A percentile compares a stretch with the other conserved stretches of the same genome.
These are phyloP conservation scores for Alloplasta piceator DNA, from an alignment of 2,888 invertebrate species.

Conservation along the genomic window DNA sequence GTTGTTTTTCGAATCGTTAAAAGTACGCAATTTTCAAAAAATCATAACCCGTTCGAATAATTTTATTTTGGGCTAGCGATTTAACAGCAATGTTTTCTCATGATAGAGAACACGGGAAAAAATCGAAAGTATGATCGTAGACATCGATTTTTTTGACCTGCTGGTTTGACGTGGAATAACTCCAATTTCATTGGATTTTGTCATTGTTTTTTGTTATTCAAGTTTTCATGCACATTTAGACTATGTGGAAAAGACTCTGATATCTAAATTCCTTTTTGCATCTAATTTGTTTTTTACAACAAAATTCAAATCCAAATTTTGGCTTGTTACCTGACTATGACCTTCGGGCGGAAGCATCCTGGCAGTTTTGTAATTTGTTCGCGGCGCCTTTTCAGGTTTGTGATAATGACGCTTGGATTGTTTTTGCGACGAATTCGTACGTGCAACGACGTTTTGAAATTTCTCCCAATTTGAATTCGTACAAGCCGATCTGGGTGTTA, in stretches of 20 bases:
- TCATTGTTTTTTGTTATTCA: constrained; percentile 1
- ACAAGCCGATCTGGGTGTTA: background rate
- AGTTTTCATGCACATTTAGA: background rate
- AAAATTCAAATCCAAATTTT: background rate
- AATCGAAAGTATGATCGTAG: too few species aligned
- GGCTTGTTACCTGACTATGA: constrained; percentile 17
- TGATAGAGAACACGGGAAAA: too few species aligned
- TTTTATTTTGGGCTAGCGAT: too few species aligned
- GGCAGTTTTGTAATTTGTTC: constrained; percentile 46
- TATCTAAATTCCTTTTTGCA: background rate
- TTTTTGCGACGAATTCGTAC: constrained; percentile 47
- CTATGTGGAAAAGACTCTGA: background rate
- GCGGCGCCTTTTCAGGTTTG: constrained; percentile 48
- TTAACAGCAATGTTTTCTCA: too few species aligned
- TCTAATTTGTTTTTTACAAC: background rate
- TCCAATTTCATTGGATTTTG: background rate
- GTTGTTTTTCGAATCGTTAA: too few species aligned
- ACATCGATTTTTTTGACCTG: too few species aligned
- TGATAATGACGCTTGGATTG: constrained; percentile 58
- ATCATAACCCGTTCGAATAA: too few species aligned
- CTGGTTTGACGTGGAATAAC: too few species aligned
- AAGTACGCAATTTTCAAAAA: too few species aligned
- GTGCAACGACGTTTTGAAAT: constrained; percentile 71
- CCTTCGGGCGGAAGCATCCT: constrained; percentile 29
- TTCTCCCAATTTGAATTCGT: constrained; percentile 77